Conservation (phyloP, 2,888 invertebrate genomes). For the Drosophila villosipedis region DNA sequence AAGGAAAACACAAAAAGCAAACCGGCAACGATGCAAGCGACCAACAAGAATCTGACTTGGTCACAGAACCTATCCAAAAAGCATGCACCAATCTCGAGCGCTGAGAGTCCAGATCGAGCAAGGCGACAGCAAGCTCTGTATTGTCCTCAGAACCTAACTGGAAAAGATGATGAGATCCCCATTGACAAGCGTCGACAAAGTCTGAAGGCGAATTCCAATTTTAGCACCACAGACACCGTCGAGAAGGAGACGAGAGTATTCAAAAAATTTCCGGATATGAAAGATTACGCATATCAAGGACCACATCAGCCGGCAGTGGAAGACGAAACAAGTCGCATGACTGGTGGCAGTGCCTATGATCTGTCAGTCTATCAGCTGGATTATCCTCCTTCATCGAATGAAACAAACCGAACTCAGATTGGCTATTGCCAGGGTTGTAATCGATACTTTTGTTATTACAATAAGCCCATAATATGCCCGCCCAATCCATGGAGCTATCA, state of each 20-base stretch:
- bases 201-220: background rate
- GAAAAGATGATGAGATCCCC: no score
- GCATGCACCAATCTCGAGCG: background rate
- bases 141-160: background rate
- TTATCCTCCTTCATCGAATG: background rate
- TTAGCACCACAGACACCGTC: background rate
- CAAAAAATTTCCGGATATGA: background rate
- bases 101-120: background rate
- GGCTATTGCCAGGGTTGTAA: background rate
- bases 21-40: accelerated
- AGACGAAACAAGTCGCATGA: background rate
- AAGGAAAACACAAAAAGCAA: background rate
- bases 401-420: background rate
- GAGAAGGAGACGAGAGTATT: background rate
- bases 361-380: conserved; percentile 21
- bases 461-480: background rate
- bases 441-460: background rate
- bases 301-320: background rate
- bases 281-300: background rate
- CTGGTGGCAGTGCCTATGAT: conserved; percentile 24
- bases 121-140: background rate
- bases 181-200: background rate
- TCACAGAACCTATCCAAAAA: conserved; percentile 3
- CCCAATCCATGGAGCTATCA: no score
- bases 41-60: background rate